Conservation (phyloP, 2,797 vertebrate genomes). For the Fistularia commersonii region DNA sequence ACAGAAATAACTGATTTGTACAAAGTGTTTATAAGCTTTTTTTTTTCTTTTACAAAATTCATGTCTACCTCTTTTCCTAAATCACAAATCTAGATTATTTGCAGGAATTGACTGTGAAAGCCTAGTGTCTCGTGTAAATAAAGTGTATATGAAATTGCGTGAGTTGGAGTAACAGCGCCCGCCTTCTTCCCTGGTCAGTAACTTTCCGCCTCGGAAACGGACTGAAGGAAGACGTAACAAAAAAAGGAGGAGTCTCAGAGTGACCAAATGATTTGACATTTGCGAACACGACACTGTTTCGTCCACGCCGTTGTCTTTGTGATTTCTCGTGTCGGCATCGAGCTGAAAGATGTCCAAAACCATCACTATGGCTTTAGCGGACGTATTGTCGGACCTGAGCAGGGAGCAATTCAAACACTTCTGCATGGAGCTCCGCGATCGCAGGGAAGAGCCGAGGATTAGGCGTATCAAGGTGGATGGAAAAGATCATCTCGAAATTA, state of each 20-base stretch:
- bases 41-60: slow-evolving; percentile 49
- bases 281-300: too few relatives aligned
- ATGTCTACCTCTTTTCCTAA: slow-evolving; percentile 60
- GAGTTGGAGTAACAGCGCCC: too few relatives aligned
- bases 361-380: fast-evolving
- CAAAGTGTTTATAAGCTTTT: slow-evolving; percentile 55
- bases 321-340: background rate
- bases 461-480: slow-evolving; percentile 3
- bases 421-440: slow-evolving; percentile 8
- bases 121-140: slow-evolving; percentile 61
- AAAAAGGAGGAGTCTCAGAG: too few relatives aligned
- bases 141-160: slow-evolving; percentile 44
- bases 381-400: slow-evolving; percentile 5
- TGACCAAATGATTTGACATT: too few relatives aligned
- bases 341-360: background rate
- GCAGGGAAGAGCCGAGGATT: slow-evolving; percentile 4
- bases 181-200: too few relatives aligned
- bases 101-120: too few relatives aligned
- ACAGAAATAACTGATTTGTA: slow-evolving; percentile 43
- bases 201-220: too few relatives aligned
- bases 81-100: slow-evolving; percentile 6
- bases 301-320: background rate
- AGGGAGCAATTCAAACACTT: fast-evolving
- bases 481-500: fast-evolving
- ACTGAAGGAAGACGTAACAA: too few relatives aligned